Evolutionary conservation across 2,797 vertebrate genomes (phyloP), one percentile per base, ranked within the genome.

Genomic region (Clarias platycephalus): DNA sequence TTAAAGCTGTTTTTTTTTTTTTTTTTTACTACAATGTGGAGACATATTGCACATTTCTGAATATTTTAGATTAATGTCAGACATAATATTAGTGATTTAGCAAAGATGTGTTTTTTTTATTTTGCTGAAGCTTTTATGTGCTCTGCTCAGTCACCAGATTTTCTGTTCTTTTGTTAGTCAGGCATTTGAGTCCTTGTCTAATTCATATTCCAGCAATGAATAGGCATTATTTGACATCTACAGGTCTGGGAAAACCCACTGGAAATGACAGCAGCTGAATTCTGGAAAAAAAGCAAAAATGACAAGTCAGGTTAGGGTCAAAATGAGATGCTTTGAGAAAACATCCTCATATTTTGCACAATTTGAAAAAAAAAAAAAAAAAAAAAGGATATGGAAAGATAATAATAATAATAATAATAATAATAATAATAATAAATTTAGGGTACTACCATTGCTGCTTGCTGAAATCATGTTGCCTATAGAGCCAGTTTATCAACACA

Each of bases 11-110:
- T 22, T 68, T 49, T 37, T 49, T 40, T 74, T n/a, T n/a, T n/a
- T n/a, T n/a, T n/a, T n/a, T n/a, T 49, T 37, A 76, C 68, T 83
- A 53, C 62, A 82, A 78, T n/a, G 6, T 62, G 37, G 53, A 84
- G 76, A 60, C 24, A 53, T 24, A 80, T 37, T 28, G 2, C 6
- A 70, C 13, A 44, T 64, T 68, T 8, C 67, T 79, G n/a, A 67
- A 31, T n/a, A 76, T 67, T 68, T 26, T 64, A 31, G 4, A 74
- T 66, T 58, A 24, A 67, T 68, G 53, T 80, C 18, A 57, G 24
- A 16, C 31, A 58, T 49, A 18, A 53, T 80, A 34, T 83, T 70
- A 64, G 12, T 44, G 58, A 64, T 31, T 79, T 72, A 44, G 58
- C 75, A 79, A 83, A 66, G 55, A 49, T 77, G 49, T 9, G 18